Conservation (phyloP, 2,113 vertebrate species). For the Pholis gunnellus region DNA sequence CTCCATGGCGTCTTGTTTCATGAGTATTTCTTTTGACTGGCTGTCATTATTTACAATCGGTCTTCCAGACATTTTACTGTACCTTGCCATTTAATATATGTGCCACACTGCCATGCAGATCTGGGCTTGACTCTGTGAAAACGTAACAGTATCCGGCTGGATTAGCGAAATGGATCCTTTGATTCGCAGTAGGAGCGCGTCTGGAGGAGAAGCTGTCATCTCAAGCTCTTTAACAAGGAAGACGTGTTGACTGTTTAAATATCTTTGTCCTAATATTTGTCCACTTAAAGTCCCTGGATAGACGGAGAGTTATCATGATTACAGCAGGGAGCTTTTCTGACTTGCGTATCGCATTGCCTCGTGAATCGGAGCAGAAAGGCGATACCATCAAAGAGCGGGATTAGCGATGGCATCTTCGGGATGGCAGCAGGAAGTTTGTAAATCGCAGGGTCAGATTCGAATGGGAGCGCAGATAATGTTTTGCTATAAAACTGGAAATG, state of each 20-base stretch:
- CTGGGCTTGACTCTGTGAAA: slow-evolving; percentile 42
- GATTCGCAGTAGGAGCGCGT: slow-evolving; percentile 41
- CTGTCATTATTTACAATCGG: slow-evolving; percentile 62
- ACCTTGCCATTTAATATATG: slow-evolving; percentile 52
- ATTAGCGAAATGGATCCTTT: slow-evolving; percentile 65
- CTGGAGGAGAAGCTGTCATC: slow-evolving; percentile 59
- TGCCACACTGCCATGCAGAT: slow-evolving; percentile 40
- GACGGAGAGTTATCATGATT: slow-evolving; percentile 56
- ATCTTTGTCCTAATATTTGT: slow-evolving; percentile 68
- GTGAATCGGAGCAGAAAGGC: slow-evolving; percentile 73
- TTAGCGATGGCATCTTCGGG: slow-evolving; percentile 74
- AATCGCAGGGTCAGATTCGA: slow-evolving; percentile 71
- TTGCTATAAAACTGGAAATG: slow-evolving; percentile 80
- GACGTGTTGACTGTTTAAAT: slow-evolving; percentile 68
- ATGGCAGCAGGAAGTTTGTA: slow-evolving; percentile 80
- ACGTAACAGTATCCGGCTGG: slow-evolving; percentile 60
- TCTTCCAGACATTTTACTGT: slow-evolving; percentile 74
- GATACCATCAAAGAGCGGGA: slow-evolving; percentile 75
- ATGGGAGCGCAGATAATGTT: slow-evolving; percentile 75
- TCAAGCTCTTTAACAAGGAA: slow-evolving; percentile 69
- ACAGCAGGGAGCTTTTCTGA: slow-evolving; percentile 57
- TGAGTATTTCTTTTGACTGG: slow-evolving; percentile 40
- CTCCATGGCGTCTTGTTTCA: slow-evolving; percentile 51
- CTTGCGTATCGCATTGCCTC: slow-evolving; percentile 71
- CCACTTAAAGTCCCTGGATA: slow-evolving; percentile 55